A percentile compares a stretch with the other conserved stretches of the same genome.
phyloP scores from a whole-genome alignment of 2,797 vertebrate species.

The Synaphobranchus kaupii region DNA sequence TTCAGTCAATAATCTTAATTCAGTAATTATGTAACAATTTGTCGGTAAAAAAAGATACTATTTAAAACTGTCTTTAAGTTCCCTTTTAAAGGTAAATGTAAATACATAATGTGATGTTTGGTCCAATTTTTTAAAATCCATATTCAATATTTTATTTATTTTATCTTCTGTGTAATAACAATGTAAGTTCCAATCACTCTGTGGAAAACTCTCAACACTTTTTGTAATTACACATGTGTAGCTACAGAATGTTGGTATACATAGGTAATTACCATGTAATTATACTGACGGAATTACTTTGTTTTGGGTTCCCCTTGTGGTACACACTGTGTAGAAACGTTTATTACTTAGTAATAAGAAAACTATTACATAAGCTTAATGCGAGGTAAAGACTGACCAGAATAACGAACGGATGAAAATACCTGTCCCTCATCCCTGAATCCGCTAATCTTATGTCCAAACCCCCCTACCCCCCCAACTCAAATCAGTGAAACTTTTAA shows the following conservation, averaged over 20 bases:
- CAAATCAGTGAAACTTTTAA: slow-evolving; percentile 55
- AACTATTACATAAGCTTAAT: not conserved
- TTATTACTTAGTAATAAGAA: not conserved
- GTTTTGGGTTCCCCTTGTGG: not conserved
- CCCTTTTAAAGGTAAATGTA: not conserved
- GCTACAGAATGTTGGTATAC: not conserved
- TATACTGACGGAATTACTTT: not conserved
- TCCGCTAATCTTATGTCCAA: slow-evolving; percentile 35
- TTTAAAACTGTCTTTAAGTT: not conserved
- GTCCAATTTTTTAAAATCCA: not conserved
- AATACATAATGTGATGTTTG: too few relatives aligned
- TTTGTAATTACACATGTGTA: not conserved
- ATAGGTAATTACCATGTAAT: not conserved
- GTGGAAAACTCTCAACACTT: not conserved
- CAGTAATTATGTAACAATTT: not conserved
- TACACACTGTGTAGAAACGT: not conserved
- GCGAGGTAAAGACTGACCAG: not conserved
- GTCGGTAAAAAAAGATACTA: too few relatives aligned
- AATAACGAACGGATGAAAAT: not conserved
- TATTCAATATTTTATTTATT: not conserved
- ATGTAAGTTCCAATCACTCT: not conserved
- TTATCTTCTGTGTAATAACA: not conserved
- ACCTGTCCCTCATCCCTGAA: not conserved
- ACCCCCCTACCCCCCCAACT: slow-evolving; percentile 21
- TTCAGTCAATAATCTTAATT: not conserved